These are phyloP conservation scores for Bimastos eiseni DNA, from an alignment of 2,888 invertebrate genomes.

Conservation along the genomic window DNA sequence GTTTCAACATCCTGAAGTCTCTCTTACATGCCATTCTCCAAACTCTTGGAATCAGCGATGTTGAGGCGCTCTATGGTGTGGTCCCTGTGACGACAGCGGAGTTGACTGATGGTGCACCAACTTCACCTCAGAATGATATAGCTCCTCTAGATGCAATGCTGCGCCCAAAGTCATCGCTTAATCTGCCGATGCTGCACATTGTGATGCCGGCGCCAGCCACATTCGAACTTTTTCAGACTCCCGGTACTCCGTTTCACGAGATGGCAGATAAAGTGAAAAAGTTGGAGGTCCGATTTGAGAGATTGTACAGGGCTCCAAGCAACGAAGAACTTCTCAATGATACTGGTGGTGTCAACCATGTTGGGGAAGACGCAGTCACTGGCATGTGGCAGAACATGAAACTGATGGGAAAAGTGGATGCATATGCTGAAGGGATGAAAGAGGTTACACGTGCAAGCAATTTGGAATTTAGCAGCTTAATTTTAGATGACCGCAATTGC, in stretches of 20 bases:
- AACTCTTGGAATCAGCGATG: slow-evolving; percentile 53
- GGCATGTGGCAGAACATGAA: slow-evolving; percentile 61
- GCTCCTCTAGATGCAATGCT: not conserved
- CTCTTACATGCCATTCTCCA: slow-evolving; percentile 58
- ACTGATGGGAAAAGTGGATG: slow-evolving; percentile 55
- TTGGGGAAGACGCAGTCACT: slow-evolving; percentile 47
- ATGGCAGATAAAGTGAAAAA: slow-evolving; percentile 30
- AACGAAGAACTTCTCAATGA: slow-evolving; percentile 53
- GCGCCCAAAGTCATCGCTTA: not conserved
- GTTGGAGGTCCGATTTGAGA: slow-evolving; percentile 52
- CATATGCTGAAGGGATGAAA: slow-evolving; percentile 57
- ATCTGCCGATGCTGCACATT: not conserved
- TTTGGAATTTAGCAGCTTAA: not conserved
- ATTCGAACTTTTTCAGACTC: not conserved
- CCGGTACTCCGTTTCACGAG: not conserved
- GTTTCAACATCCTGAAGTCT: slow-evolving; percentile 60
- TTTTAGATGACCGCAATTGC: not conserved
- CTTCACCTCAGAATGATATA: not conserved
- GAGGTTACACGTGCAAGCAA: slow-evolving; percentile 49
- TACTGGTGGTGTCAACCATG: slow-evolving; percentile 42
- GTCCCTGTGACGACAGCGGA: slow-evolving; percentile 42
- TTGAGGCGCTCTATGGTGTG: slow-evolving; percentile 52
- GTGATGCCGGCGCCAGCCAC: not conserved
- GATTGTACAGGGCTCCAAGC: slow-evolving; percentile 54
- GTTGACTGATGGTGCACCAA: not conserved